These are phyloP conservation scores for Platalea minor DNA, from an alignment of 2,797 vertebrate species.

Conservation along the genomic window DNA sequence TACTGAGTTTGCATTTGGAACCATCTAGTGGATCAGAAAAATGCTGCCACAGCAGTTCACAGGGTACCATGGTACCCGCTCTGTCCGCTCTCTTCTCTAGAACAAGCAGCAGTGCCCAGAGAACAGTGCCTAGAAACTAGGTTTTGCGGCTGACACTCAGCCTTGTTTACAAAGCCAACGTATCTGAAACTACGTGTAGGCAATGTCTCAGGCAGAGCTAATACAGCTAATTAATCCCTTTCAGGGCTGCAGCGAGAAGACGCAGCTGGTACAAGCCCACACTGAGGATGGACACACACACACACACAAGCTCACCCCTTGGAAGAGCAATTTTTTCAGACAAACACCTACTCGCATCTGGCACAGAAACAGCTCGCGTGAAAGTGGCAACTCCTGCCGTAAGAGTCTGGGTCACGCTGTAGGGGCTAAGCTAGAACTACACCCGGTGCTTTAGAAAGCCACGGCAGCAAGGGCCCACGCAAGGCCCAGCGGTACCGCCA, in stretches of 20 bases:
- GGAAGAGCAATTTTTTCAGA: background rate
- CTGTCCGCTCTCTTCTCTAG: background rate
- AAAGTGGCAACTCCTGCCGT: background rate
- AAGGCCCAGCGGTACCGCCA: background rate
- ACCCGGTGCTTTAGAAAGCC: background rate
- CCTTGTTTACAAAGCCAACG: background rate
- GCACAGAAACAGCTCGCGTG: background rate
- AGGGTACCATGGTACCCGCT: background rate
- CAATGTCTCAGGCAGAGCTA: background rate
- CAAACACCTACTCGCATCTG: background rate
- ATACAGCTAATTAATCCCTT: background rate
- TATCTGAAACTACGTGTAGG: background rate
- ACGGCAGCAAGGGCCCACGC: background rate
- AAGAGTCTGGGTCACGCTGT: background rate
- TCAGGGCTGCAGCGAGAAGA: background rate
- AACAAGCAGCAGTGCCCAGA: background rate
- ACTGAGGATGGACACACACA: background rate
- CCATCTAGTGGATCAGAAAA: background rate
- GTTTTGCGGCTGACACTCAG: background rate
- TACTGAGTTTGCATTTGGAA: slow-evolving; percentile 23
- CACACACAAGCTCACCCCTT: background rate
- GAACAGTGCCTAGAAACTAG: background rate
- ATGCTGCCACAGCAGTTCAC: background rate
- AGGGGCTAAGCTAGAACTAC: background rate
- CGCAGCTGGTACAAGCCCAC: background rate